Evolutionary conservation across 2,888 invertebrate genomes (phyloP), one percentile per base, ranked within the genome.

Genomic region (Clunio marinus): DNA sequence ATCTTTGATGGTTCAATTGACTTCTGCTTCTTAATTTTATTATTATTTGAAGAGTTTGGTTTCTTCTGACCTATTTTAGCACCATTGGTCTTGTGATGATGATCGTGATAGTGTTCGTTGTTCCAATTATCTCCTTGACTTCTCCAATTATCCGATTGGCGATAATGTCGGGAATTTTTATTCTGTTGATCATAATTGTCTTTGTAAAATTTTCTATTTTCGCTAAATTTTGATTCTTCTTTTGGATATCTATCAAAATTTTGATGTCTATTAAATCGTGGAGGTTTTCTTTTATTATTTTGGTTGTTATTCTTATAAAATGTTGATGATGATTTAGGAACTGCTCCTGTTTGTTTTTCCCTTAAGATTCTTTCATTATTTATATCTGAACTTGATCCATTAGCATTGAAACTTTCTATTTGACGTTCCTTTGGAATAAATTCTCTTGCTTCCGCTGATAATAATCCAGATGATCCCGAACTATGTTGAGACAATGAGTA

Each of bases 1-100:
- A 88, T 83, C 70, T 37, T 60, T 27, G 57, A 41, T 2, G 41
- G 15, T 41, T 58, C 25, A 22, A 17, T 27, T 15, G 32, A 51
- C 17, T 24, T 2, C 8, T 22, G 15, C 28, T 58, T 57, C 22
- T 58, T 45, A 13, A 13, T 5, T 45, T 25, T 63, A 8, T 2
- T n/a, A 5, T 3, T 2, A 22, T 35, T 15, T 45, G 2, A 45
- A 20, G 5, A 25, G 1, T 22, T 10, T 25, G 5, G 10, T n/a
- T 15, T 57, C 8, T 45, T 45, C 8, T 45, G 7, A 17, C 15
- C 13, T 3, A 15, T 17, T 45, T 15, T 45, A 13, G 45, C 45
- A 45, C 35, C 35, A 17, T 51, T n/a, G 2, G 41, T n/a, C 10
- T 41, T 2, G 41, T 15, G 41, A 41, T n/a, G 51, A 8, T 22